Conservation (phyloP, 1,140 invertebrate species). For the Hylaeus volcanicus region DNA sequence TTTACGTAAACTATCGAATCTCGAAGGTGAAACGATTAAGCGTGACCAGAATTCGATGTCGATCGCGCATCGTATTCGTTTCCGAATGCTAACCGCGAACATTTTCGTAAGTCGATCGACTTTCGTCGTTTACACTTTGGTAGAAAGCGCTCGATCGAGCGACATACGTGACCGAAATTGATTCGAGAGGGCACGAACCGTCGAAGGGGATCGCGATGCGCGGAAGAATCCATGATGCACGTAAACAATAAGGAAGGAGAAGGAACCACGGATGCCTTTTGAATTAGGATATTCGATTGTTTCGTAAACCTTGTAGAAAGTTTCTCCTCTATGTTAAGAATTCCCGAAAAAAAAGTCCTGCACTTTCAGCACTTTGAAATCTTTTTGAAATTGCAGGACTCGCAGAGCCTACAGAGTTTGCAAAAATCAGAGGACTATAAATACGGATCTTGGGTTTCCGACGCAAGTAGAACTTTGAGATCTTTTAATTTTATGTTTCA, state of each 20-base stretch:
- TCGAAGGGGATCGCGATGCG: background rate
- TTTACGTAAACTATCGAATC: too few species aligned
- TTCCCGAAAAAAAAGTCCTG: too few species aligned
- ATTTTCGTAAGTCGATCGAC: slow-evolving; percentile 32
- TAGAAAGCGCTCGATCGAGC: background rate
- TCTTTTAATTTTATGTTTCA: too few species aligned
- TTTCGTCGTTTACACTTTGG: too few species aligned
- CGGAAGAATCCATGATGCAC: background rate
- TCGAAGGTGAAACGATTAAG: background rate
- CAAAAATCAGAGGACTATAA: too few species aligned
- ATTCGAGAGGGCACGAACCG: background rate
- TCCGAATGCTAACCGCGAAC: slow-evolving; percentile 13
- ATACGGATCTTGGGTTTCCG: too few species aligned
- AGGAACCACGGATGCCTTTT: background rate
- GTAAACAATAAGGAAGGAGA: background rate
- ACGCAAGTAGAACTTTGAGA: too few species aligned
- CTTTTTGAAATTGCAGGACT: too few species aligned
- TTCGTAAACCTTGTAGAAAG: background rate
- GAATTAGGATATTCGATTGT: background rate
- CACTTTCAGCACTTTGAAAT: too few species aligned
- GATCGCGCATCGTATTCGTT: slow-evolving; percentile 9
- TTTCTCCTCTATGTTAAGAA: too few species aligned
- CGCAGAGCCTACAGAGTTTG: too few species aligned
- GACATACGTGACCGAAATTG: slow-evolving; percentile 34
- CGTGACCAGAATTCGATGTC: slow-evolving; percentile 16